Evolutionary conservation across 2,888 invertebrate species (phyloP).

Genomic region (Andricus quercusramuli): DNA sequence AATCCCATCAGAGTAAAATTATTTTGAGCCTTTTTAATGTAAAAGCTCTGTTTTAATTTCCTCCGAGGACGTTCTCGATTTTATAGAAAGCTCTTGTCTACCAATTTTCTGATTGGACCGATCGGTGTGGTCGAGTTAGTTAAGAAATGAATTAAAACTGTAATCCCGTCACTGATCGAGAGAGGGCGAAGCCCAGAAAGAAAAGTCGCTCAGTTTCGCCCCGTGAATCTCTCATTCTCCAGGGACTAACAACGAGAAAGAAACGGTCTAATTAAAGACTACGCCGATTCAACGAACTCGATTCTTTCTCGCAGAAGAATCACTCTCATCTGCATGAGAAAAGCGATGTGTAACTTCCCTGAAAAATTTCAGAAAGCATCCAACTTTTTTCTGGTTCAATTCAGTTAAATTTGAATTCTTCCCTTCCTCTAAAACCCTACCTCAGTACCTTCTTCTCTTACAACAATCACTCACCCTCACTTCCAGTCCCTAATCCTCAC

Average conservation of each 20-base stretch:
- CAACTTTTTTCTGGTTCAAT: background rate
- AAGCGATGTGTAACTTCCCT: constrained; percentile 30
- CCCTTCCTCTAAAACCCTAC: too few relatives aligned
- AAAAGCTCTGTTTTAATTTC: constrained; percentile 42
- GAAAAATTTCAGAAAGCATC: constrained; percentile 37
- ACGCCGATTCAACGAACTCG: constrained; percentile 61
- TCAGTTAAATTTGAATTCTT: background rate
- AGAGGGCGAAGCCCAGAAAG: constrained; percentile 54
- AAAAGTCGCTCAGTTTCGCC: constrained; percentile 66
- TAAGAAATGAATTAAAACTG: constrained; percentile 70
- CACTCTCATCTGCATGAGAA: constrained; percentile 54
- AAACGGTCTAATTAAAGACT: constrained; percentile 77
- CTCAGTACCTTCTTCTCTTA: too few relatives aligned
- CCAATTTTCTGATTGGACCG: constrained; percentile 59
- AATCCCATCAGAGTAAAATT: too few relatives aligned
- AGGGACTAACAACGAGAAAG: constrained; percentile 68
- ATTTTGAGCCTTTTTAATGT: constrained; percentile 11
- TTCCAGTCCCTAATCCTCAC: too few relatives aligned
- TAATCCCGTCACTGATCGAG: constrained; percentile 74
- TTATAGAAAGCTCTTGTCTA: constrained; percentile 43
- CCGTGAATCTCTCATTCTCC: constrained; percentile 74
- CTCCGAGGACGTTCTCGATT: constrained; percentile 32
- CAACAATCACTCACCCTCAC: too few relatives aligned
- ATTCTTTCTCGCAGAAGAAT: constrained; percentile 55
- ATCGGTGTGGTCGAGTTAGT: constrained; percentile 65